Percentiles rank a stretch among this genome's conserved stretches.
Conservation (phyloP, 2,888 invertebrate species). For the Hemistola chrysoprasaria region DNA sequence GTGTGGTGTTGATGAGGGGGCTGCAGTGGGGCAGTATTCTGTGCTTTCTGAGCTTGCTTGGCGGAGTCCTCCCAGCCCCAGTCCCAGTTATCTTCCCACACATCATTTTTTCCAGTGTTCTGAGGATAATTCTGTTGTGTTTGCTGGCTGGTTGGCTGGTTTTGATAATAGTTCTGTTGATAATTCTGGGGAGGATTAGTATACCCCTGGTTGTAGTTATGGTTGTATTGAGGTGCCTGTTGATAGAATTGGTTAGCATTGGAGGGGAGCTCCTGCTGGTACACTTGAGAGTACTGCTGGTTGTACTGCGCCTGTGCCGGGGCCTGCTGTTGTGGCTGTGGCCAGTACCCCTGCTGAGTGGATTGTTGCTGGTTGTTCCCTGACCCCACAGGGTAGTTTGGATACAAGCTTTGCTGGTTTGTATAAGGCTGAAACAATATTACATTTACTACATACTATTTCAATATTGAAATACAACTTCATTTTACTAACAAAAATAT, state of each 20-base stretch:
- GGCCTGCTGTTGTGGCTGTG: slow-evolving; percentile 4
- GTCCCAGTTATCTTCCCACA: slow-evolving; percentile 79
- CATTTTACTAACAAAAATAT: too few relatives aligned
- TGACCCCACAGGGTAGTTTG: slow-evolving; percentile 51
- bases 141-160: slow-evolving; percentile 29
- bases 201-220: slow-evolving; percentile 28
- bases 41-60: slow-evolving; percentile 59
- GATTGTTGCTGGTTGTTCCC: slow-evolving; percentile 30
- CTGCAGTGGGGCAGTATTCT: slow-evolving; percentile 28
- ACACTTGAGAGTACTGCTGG: slow-evolving; percentile 69
- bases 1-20: slow-evolving; percentile 33
- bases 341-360: slow-evolving; percentile 58
- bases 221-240: slow-evolving; percentile 34
- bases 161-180: slow-evolving; percentile 28
- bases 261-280: slow-evolving; percentile 54
- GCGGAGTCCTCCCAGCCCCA: slow-evolving; percentile 84
- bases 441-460: not conserved
- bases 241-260: slow-evolving; percentile 64
- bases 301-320: slow-evolving; percentile 51
- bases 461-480: too few relatives aligned
- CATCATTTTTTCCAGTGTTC: slow-evolving; percentile 52
- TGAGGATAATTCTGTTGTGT: slow-evolving; percentile 56
- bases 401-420: slow-evolving; percentile 61
- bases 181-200: slow-evolving; percentile 34
- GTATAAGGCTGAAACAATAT: slow-evolving; percentile 57